Evolutionary conservation across 2,797 vertebrate species (phyloP), one percentile per base, ranked within the genome.

Genomic region (Sylvia borin): DNA sequence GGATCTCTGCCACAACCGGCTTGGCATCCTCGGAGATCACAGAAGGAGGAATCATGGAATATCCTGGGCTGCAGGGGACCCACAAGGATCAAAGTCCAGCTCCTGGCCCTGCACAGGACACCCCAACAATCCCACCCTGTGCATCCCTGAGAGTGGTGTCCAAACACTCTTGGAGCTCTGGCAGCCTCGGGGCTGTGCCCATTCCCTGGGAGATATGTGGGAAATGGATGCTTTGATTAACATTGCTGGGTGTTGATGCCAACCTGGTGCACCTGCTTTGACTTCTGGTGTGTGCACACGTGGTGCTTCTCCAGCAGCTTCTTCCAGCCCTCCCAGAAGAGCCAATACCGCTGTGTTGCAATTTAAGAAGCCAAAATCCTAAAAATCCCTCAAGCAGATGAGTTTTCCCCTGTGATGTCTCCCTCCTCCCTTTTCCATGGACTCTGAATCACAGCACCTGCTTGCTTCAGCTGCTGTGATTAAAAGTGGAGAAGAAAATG

Each of bases 401-500:
- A 78, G 48, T 47, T 85, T 85, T 62, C 32, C 6, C 5, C 60
- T 1, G 3, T 38, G 57, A 55, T 1, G 5, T 62, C 67, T 79
- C 81, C 68, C 50, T 81, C 19, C 81, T 65, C 29, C 15, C 40
- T 20, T 48, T 66, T 45, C 11, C 53, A 24, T 5, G 2, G 2
- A 65, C 83, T 75, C 57, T 86, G 91, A 96, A 76, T 84, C 2
- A 0, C 92, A 95, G 95, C 96, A 97, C 92, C 96, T 96, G 92
- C 95, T 88, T 93, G 82, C 80, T 92, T 96, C 95, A 94, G 95
- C 93, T 92, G 92, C 93, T 81, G 74, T 76, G 92, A 85, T 93
- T 90, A 85, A 93, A 94, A 81, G 53, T 32, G 71, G 75, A 20
- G 58, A 95, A 95, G 92, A 97, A 96, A 96, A 94, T 25, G 68